Evolutionary conservation across 2,797 vertebrate genomes (phyloP).

Genomic region (Gila robusta): DNA sequence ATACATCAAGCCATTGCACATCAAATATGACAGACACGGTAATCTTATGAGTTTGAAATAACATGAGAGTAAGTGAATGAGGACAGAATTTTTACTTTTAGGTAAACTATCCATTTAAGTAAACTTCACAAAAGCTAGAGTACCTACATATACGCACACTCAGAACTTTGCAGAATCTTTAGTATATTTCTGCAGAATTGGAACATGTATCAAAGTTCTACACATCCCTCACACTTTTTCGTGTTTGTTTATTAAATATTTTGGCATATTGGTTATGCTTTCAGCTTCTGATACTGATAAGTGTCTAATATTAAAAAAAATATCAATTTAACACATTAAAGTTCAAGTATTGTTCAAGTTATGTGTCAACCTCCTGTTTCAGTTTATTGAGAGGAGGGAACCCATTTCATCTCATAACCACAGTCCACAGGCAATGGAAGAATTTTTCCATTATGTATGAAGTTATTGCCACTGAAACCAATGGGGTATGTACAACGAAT

Average conservation of each 20-base stretch:
- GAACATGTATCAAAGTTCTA: background rate
- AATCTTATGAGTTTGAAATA: too few species aligned
- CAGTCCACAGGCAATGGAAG: background rate
- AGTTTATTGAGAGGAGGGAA: background rate
- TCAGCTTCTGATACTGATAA: background rate
- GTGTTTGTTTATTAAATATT: background rate
- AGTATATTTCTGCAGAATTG: background rate
- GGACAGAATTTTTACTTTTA: background rate
- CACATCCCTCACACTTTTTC: background rate
- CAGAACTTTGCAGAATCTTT: background rate
- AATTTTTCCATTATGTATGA: background rate
- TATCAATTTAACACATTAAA: background rate
- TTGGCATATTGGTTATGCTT: background rate
- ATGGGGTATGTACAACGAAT: background rate
- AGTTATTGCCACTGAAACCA: background rate
- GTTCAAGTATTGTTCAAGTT: background rate
- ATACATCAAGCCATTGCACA: background rate
- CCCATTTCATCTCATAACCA: background rate
- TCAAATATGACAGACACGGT: background rate
- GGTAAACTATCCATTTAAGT: background rate
- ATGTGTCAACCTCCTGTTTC: background rate
- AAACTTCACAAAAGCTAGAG: background rate
- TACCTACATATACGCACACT: background rate
- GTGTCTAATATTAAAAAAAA: background rate
- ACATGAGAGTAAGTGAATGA: background rate